phyloP scores from a whole-genome alignment of 2,888 invertebrate genomes.

The Xiphydria camelus region DNA sequence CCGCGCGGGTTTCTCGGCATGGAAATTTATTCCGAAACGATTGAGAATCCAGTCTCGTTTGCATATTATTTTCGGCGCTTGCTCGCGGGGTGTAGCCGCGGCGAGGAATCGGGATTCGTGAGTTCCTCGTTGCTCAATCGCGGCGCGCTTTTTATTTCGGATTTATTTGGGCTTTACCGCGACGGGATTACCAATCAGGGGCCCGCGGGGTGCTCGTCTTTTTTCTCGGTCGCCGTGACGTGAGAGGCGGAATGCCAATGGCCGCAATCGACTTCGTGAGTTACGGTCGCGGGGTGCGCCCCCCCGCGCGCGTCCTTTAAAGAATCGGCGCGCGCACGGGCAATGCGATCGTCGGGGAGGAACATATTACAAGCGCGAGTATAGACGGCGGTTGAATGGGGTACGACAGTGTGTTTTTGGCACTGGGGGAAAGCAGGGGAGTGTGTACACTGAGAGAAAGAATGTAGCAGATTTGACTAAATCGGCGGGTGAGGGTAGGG shows the following conservation, averaged over 20 bases:
- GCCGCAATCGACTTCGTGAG: constrained; percentile 27
- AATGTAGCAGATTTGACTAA: no score
- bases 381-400: no score
- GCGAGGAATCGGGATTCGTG: neutral
- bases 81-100: neutral
- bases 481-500: no score
- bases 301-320: no score
- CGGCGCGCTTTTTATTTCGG: neutral
- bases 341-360: no score
- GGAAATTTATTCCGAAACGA: constrained; percentile 25
- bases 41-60: constrained; percentile 23
- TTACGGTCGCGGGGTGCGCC: constrained; percentile 34
- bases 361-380: no score
- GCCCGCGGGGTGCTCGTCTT: no score
- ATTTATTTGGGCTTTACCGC: constrained; percentile 2
- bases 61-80: constrained; percentile 10
- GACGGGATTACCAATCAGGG: constrained; percentile 10
- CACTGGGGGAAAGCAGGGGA: no score
- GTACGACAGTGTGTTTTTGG: no score
- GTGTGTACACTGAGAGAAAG: no score
- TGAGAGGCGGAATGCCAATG: constrained; percentile 38
- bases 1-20: constrained; percentile 13
- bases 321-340: no score
- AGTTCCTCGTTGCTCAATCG: neutral
- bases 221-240: no score